These are phyloP conservation scores for Centruroides sculpturatus DNA, from an alignment of 1,140 invertebrate species.

Conservation along the genomic window DNA sequence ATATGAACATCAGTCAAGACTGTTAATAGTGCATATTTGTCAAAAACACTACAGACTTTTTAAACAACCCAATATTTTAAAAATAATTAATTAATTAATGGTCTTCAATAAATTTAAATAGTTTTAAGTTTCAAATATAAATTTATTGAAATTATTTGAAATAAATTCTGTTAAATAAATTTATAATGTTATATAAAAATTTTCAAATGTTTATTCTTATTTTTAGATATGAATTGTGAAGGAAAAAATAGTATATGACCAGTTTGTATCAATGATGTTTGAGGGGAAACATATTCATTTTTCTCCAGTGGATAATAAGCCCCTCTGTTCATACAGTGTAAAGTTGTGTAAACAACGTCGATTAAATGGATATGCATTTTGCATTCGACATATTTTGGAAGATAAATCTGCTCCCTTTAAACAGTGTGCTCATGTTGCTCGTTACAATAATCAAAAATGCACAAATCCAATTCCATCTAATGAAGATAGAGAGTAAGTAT, in stretches of 20 bases:
- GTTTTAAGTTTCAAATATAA: too few species aligned
- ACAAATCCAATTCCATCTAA: slow-evolving; percentile 33
- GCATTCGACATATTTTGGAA: slow-evolving; percentile 34
- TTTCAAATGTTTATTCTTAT: too few species aligned
- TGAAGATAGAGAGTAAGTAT: slow-evolving; percentile 31
- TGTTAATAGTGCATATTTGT: too few species aligned
- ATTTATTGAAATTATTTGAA: too few species aligned
- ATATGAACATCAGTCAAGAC: too few species aligned
- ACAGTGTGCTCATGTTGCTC: slow-evolving; percentile 31
- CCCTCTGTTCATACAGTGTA: slow-evolving; percentile 35
- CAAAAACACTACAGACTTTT: too few species aligned
- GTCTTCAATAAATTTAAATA: too few species aligned
- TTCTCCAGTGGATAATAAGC: slow-evolving; percentile 35
- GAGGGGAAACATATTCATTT: slow-evolving; percentile 40
- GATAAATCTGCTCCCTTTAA: slow-evolving; percentile 31
- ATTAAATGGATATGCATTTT: slow-evolving; percentile 38
- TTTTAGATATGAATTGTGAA: too few species aligned
- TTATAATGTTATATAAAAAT: too few species aligned
- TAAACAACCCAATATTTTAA: too few species aligned
- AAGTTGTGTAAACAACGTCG: slow-evolving; percentile 36
- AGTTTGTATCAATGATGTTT: slow-evolving; percentile 28
- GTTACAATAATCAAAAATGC: slow-evolving; percentile 32
- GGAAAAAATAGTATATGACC: slow-evolving; percentile 1
- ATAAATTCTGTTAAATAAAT: too few species aligned
- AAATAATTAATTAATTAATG: too few species aligned